These are phyloP conservation scores for Drosophila ercepeae DNA, from an alignment of 1,140 invertebrate genomes.

Conservation along the genomic window DNA sequence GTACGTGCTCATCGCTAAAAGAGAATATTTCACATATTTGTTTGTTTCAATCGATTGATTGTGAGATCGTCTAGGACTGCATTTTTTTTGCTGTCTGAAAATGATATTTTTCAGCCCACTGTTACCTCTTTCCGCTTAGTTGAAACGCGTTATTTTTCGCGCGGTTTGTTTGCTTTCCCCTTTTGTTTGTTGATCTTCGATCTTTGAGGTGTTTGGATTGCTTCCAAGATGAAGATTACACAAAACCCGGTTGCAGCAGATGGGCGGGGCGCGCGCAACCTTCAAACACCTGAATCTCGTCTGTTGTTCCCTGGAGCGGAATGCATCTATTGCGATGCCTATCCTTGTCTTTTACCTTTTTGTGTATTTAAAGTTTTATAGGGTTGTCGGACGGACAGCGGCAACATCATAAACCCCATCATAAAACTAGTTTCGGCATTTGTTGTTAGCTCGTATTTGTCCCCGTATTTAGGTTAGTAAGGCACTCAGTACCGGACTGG, in stretches of 20 bases:
- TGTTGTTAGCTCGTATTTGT: slow-evolving; percentile 43
- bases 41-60: slow-evolving; percentile 44
- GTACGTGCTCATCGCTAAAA: slow-evolving; percentile 49
- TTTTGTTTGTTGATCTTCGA: slow-evolving; percentile 43
- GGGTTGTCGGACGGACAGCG: slow-evolving; percentile 36
- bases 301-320: slow-evolving; percentile 30
- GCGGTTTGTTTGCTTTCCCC: slow-evolving; percentile 55
- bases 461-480: slow-evolving; percentile 71
- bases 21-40: slow-evolving; percentile 35
- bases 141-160: slow-evolving; percentile 57
- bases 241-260: slow-evolving; percentile 27
- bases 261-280: slow-evolving; percentile 33
- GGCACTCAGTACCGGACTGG: slow-evolving; percentile 39
- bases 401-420: slow-evolving; percentile 48
- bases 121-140: slow-evolving; percentile 33
- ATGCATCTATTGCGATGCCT: slow-evolving; percentile 24
- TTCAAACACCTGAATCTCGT: slow-evolving; percentile 44
- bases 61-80: background rate
- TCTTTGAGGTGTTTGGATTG: slow-evolving; percentile 33
- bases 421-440: slow-evolving; percentile 73
- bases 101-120: slow-evolving; percentile 14
- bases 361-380: slow-evolving; percentile 56
- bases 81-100: background rate
- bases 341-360: slow-evolving; percentile 34
- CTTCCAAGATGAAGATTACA: slow-evolving; percentile 42